These are phyloP conservation scores for Hydriomena furcata DNA, from an alignment of 2,888 invertebrate genomes.

Conservation along the genomic window DNA sequence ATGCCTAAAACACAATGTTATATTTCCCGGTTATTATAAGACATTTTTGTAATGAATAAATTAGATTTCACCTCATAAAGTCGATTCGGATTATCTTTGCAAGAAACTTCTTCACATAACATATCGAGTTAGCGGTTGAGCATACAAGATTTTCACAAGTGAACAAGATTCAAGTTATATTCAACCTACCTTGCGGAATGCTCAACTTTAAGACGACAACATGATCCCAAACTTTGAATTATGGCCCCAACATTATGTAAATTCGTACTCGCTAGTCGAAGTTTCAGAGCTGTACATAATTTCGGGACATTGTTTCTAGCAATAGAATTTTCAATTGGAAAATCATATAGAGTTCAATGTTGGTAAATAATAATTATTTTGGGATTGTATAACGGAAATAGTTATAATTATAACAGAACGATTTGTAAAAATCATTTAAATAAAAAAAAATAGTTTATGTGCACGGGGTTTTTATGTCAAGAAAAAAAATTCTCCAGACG, in stretches of 20 bases:
- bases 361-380: no score
- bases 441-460: no score
- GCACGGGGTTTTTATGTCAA: no score
- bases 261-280: constrained; percentile 17
- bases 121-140: constrained; percentile 8
- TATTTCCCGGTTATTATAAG: no score
- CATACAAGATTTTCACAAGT: constrained; percentile 14
- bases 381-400: no score
- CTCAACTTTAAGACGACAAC: constrained; percentile 20
- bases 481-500: no score
- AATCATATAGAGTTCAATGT: background rate
- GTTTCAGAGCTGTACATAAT: constrained; percentile 11
- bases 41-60: no score
- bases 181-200: constrained; percentile 15
- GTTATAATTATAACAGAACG: no score
- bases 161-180: constrained; percentile 16
- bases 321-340: constrained; percentile 6
- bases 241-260: constrained; percentile 14
- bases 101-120: background rate
- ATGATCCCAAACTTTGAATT: constrained; percentile 24
- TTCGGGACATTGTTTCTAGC: constrained; percentile 9
- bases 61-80: background rate
- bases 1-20: no score
- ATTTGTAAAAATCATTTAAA: no score
- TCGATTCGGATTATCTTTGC: background rate